Evolutionary conservation across 2,888 invertebrate genomes (phyloP).

Genomic region (Drosophila buzzatii): DNA sequence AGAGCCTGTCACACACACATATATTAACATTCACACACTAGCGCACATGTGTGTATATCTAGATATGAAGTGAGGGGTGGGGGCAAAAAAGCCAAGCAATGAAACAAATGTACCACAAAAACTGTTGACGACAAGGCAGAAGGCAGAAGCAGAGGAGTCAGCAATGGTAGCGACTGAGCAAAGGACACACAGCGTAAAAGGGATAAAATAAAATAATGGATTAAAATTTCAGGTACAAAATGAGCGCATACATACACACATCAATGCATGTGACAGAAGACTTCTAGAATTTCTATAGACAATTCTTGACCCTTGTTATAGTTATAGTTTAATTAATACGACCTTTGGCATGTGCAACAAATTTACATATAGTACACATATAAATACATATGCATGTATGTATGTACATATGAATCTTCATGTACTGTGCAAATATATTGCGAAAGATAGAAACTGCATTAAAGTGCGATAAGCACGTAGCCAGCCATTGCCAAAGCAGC

Average conservation of each 20-base stretch:
- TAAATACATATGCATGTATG: not conserved
- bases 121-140: constrained; percentile 73
- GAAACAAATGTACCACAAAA: constrained; percentile 80
- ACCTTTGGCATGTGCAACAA: constrained; percentile 55
- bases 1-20: constrained; percentile 62
- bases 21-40: constrained; percentile 6
- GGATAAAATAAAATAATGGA: constrained; percentile 78
- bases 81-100: constrained; percentile 72
- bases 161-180: constrained; percentile 47
- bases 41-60: constrained; percentile 22
- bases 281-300: constrained; percentile 10
- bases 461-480: constrained; percentile 79
- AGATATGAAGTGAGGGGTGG: constrained; percentile 9
- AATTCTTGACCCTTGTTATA: constrained; percentile 42
- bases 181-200: constrained; percentile 69
- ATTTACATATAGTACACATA: constrained; percentile 24
- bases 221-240: constrained; percentile 73
- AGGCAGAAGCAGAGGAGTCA: constrained; percentile 46
- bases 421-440: constrained; percentile 9
- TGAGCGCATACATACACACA: constrained; percentile 28
- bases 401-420: not conserved
- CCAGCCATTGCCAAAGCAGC: constrained; percentile 29
- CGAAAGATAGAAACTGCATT: constrained; percentile 68
- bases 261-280: constrained; percentile 16
- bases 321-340: constrained; percentile 67